Evolutionary conservation across 2,797 vertebrate species (phyloP), one percentile per base, ranked within the genome.

Genomic region (Lagorchestes hirsutus): DNA sequence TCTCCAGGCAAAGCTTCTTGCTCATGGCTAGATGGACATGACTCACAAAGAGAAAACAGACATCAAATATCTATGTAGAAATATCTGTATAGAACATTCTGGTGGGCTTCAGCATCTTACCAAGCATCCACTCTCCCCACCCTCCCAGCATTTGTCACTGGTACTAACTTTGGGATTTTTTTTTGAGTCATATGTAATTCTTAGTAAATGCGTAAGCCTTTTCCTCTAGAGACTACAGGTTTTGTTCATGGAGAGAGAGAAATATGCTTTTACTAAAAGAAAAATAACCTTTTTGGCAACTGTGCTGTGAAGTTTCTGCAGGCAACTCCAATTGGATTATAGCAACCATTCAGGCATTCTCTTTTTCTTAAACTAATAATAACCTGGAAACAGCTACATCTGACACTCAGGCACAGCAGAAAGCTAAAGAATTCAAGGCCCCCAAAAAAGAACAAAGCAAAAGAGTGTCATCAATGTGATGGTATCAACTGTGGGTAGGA

Each of bases 231-330:
- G 92, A 96, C 82, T 92, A 92, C 1, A 4, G 10, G 59, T 62
- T 96, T 96, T 95, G 55, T 90, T 96, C 58, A 90, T 96, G 92
- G 67, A 74, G 67, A 67, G 34, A 74, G 67, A 40, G 16, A n/a
- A 95, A 92, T 52, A 90, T 93, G 90, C 40, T 95, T 94, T 96
- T 94, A 95, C 94, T 46, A 94, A 97, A 95, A 92, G 74, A 87
- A 92, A 93, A 90, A 93, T 55, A 95, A 59, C 67, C 22, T 95
- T 97, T 94, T 97, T 93, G 96, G 94, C 95, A 95, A 67, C 93
- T 96, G 90, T 82, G n/a, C 54, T 0, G 5, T 92, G 94, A 92
- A 91, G 27, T 28, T 59, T 96, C 92, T 14, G 2, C 92, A 92
- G 94, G 46, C 67, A 0, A 50, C 62, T 13, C 54, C 62, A 74